Conservation (phyloP, 2,797 vertebrate species). For the Malacoraja senta region DNA sequence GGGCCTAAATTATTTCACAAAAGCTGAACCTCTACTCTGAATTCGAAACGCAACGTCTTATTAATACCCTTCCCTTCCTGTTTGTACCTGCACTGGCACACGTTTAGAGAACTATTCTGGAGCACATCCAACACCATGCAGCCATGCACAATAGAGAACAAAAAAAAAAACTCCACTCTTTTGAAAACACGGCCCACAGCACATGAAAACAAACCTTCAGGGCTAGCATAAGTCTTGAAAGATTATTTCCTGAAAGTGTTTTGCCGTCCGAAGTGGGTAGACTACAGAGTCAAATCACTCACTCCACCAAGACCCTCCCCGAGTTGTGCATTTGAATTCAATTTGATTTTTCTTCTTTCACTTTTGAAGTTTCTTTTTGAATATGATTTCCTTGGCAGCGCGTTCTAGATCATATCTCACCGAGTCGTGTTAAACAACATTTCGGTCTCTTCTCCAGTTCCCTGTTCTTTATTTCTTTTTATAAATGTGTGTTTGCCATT, state of each 20-base stretch:
- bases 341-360: not conserved
- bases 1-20: not conserved
- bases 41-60: not conserved
- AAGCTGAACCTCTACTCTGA: not conserved
- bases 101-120: not conserved
- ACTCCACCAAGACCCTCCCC: not conserved
- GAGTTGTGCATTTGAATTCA: too few relatives aligned
- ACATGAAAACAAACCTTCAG: not conserved
- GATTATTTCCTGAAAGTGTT: not conserved
- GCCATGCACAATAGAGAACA: not conserved
- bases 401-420: not conserved
- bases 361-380: not conserved
- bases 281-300: not conserved
- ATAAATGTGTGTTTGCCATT: too few relatives aligned
- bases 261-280: not conserved
- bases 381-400: not conserved
- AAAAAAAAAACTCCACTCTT: not conserved
- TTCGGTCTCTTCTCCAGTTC: not conserved
- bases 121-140: not conserved
- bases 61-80: not conserved
- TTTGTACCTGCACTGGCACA: not conserved
- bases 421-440: not conserved
- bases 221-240: not conserved
- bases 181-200: not conserved
- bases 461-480: too few relatives aligned